A percentile compares a stretch with the other conserved stretches of the same genome.
These are phyloP conservation scores for Schizaphis graminum DNA, from an alignment of 2,888 invertebrate species.

Conservation along the genomic window DNA sequence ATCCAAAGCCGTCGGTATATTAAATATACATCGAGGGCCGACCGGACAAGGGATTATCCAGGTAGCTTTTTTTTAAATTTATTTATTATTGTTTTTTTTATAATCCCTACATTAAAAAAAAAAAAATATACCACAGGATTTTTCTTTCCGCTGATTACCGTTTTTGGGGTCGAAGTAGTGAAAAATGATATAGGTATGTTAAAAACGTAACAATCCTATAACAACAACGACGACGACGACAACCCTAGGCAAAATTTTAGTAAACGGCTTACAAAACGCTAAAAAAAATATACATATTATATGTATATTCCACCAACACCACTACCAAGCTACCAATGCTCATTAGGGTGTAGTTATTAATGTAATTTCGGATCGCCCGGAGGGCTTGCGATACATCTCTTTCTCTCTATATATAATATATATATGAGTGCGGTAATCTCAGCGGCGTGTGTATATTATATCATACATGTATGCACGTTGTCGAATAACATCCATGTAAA, in stretches of 20 bases:
- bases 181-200: conserved; percentile 51
- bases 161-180: conserved; percentile 38
- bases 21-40: conserved; percentile 63
- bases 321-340: background rate
- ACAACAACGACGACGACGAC: conserved; percentile 6
- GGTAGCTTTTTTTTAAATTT: conserved; percentile 36
- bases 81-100: conserved; percentile 28
- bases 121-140: conserved; percentile 35
- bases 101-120: conserved; percentile 60
- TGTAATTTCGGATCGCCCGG: conserved; percentile 51
- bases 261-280: conserved; percentile 49
- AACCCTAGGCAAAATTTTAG: conserved; percentile 42
- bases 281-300: conserved; percentile 28
- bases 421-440: conserved; percentile 29
- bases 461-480: conserved; percentile 16
- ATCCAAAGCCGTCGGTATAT: conserved; percentile 58
- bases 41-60: conserved; percentile 63
- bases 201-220: conserved; percentile 25
- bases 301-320: background rate
- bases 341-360: conserved; percentile 63
- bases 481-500: conserved; percentile 20
- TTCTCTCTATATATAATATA: background rate
- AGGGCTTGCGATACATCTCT: conserved; percentile 17
- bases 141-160: conserved; percentile 60
- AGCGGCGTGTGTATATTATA: background rate